phyloP scores from a whole-genome alignment of 2,797 vertebrate genomes.

The Epinephelus coioides region DNA sequence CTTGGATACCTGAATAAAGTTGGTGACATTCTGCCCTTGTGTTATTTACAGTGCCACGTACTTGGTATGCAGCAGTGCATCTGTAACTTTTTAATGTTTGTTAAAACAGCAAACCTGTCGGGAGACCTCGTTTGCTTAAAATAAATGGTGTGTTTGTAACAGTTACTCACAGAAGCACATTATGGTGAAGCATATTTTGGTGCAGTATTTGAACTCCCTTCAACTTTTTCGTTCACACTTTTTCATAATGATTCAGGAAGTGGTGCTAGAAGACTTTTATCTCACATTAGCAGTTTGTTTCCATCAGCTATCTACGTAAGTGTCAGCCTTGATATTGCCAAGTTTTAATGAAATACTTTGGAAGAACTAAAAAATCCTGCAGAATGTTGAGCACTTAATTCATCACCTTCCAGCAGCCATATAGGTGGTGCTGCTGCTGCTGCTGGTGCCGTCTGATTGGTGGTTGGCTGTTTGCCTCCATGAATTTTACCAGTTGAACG shows the following conservation, averaged over 20 bases:
- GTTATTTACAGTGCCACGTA: not conserved
- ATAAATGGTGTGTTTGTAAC: not conserved
- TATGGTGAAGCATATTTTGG: not conserved
- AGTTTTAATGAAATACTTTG: not conserved
- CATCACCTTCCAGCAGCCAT: not conserved
- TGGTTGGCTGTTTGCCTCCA: not conserved
- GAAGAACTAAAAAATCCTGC: not conserved
- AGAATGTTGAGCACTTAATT: not conserved
- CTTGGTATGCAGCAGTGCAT: not conserved
- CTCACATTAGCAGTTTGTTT: not conserved
- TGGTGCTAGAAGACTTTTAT: not conserved
- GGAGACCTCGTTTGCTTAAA: not conserved
- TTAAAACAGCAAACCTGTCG: not conserved
- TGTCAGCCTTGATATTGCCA: not conserved
- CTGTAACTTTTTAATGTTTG: not conserved
- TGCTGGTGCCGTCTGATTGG: not conserved
- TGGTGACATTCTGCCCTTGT: not conserved
- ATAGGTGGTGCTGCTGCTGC: too few species aligned
- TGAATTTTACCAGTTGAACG: too few species aligned
- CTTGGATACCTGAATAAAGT: slow-evolving; percentile 50
- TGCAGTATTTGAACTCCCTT: slow-evolving; percentile 1
- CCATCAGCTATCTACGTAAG: not conserved
- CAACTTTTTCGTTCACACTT: not conserved
- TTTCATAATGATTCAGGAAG: not conserved
- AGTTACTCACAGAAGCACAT: not conserved